Conservation (phyloP, 2,797 vertebrate genomes). For the Poecilia gillii region DNA sequence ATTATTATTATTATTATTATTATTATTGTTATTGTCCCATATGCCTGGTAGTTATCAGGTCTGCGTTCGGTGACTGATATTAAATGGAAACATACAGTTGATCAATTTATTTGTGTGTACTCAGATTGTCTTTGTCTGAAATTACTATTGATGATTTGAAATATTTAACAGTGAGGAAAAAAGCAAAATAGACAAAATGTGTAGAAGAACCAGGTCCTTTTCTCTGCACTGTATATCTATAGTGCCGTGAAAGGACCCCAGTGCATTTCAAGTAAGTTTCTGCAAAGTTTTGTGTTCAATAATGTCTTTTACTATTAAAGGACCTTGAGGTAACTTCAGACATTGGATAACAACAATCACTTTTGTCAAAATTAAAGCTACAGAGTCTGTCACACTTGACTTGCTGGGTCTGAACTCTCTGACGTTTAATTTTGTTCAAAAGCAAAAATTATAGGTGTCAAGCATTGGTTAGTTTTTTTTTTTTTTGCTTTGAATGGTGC, state of each 20-base stretch:
- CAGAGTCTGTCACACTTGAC: background rate
- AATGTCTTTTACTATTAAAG: background rate
- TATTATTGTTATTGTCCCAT: background rate
- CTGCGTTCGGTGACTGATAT: background rate
- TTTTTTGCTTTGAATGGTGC: constrained; percentile 6
- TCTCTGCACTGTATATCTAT: background rate
- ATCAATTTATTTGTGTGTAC: background rate
- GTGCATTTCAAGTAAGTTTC: background rate
- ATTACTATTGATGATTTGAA: background rate
- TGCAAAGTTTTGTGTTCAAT: background rate
- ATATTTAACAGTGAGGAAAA: background rate
- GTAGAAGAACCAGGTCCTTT: background rate
- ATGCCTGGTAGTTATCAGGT: background rate
- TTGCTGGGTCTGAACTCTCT: background rate
- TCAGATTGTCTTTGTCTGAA: background rate
- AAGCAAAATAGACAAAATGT: background rate
- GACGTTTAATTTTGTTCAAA: constrained; percentile 5
- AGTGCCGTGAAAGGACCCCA: background rate
- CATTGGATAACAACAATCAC: background rate
- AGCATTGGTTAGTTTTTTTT: background rate
- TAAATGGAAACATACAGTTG: background rate
- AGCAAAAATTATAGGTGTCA: constrained; percentile 1
- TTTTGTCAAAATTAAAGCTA: background rate
- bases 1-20: no score
- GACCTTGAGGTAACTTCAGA: background rate